Evolutionary conservation across 2,888 invertebrate species (phyloP).

Genomic region (Scaptomyza caliginosa): DNA sequence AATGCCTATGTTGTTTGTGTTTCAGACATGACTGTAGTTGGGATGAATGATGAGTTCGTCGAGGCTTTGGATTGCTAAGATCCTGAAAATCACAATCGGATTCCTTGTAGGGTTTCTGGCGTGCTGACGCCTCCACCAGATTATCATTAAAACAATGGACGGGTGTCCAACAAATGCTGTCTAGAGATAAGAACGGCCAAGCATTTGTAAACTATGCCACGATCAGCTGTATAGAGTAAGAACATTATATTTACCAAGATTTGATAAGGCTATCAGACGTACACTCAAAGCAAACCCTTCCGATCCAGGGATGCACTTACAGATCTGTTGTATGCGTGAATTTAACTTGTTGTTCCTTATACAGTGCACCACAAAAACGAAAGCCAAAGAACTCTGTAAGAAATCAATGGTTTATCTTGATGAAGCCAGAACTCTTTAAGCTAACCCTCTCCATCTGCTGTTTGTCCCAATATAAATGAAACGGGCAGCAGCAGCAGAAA

Average conservation of each 20-base stretch:
- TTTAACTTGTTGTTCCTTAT: slow-evolving; percentile 4
- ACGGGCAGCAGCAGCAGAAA: neutral
- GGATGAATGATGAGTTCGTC: slow-evolving; percentile 36
- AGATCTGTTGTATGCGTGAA: slow-evolving; percentile 2
- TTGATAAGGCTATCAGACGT: neutral
- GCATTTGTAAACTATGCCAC: slow-evolving; percentile 35
- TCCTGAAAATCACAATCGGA: slow-evolving; percentile 31
- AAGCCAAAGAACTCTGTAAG: neutral
- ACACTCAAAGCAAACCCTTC: slow-evolving; percentile 35
- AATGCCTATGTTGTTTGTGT: slow-evolving; percentile 27
- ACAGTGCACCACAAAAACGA: slow-evolving; percentile 23
- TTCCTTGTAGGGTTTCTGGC: slow-evolving; percentile 15
- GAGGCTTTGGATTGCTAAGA: slow-evolving; percentile 26
- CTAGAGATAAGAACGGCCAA: slow-evolving; percentile 35
- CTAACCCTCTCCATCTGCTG: slow-evolving; percentile 6
- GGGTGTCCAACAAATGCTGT: slow-evolving; percentile 37
- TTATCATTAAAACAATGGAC: slow-evolving; percentile 30
- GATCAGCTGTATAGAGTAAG: slow-evolving; percentile 6
- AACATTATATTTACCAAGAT: neutral
- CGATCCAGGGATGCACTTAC: slow-evolving; percentile 35
- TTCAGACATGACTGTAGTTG: slow-evolving; percentile 4
- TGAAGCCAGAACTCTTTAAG: neutral
- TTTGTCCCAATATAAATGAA: neutral
- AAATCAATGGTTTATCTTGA: neutral
- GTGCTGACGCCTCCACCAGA: neutral